A percentile compares a stretch with the other conserved stretches of the same genome.
Conservation (phyloP, 1,140 invertebrate species). For the Heterodera carotae region DNA sequence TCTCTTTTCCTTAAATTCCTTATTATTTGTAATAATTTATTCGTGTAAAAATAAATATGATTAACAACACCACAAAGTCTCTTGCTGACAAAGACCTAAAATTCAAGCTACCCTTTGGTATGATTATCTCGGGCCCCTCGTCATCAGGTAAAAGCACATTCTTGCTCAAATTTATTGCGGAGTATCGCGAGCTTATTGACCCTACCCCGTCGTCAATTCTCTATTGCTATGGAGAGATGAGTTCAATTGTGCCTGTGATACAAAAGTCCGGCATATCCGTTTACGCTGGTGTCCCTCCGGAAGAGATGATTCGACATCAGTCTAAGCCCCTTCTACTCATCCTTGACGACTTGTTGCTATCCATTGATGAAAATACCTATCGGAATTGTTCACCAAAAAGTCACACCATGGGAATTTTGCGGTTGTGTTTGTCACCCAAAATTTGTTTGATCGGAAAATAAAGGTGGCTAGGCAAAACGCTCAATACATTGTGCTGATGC, state of each 20-base stretch:
- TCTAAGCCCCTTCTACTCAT: conserved; percentile 18
- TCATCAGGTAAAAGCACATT: conserved; percentile 13
- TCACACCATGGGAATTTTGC: conserved; percentile 16
- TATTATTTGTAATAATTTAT: conserved; percentile 5
- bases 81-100: conserved; percentile 11
- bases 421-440: conserved; percentile 15
- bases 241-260: conserved; percentile 4
- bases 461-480: conserved; percentile 24
- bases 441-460: conserved; percentile 11
- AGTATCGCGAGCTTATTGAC: conserved; percentile 12
- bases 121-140: conserved; percentile 24
- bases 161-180: conserved; percentile 2
- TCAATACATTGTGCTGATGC: conserved; percentile 12
- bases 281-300: conserved; percentile 3
- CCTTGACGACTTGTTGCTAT: conserved; percentile 19
- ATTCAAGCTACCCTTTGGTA: conserved; percentile 25
- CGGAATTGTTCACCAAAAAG: conserved; percentile 28
- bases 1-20: too few relatives aligned
- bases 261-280: conserved; percentile 14
- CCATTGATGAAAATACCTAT: conserved; percentile 19
- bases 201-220: background rate
- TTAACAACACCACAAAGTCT: background rate
- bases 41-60: background rate
- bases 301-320: background rate
- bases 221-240: conserved; percentile 31